Conservation (phyloP, 2,888 invertebrate species). For the Microdon myrmicae region DNA sequence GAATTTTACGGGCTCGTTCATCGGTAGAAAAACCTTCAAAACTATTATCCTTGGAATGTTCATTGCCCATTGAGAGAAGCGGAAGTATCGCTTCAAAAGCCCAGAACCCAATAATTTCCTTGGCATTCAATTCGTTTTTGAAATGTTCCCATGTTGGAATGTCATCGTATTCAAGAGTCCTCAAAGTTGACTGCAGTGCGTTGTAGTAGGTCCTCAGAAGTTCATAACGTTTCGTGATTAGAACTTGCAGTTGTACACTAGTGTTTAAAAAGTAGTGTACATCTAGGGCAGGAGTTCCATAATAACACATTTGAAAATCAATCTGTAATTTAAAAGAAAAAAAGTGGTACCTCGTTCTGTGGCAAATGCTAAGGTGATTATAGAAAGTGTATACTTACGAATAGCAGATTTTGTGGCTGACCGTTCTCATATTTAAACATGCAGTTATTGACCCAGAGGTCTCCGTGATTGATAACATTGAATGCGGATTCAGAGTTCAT, state of each 20-base stretch:
- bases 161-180: constrained; percentile 24
- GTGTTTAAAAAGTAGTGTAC: constrained; percentile 52
- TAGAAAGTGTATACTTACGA: constrained; percentile 56
- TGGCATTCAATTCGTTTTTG: constrained; percentile 36
- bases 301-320: constrained; percentile 48
- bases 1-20: constrained; percentile 19
- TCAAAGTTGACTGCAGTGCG: constrained; percentile 30
- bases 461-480: constrained; percentile 66
- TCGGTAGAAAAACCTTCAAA: constrained; percentile 39
- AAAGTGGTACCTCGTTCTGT: no score
- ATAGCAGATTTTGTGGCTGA: constrained; percentile 59
- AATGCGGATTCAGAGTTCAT: constrained; percentile 52
- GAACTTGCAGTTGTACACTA: constrained; percentile 34
- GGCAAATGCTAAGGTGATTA: background rate
- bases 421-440: constrained; percentile 62
- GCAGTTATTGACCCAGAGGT: constrained; percentile 66
- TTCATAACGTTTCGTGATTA: constrained; percentile 34
- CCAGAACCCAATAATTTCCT: constrained; percentile 51
- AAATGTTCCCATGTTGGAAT: constrained; percentile 46
- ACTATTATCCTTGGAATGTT: constrained; percentile 34
- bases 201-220: constrained; percentile 36
- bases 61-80: constrained; percentile 43
- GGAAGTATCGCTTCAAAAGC: constrained; percentile 50
- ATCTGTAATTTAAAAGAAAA: constrained; percentile 28
- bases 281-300: constrained; percentile 48